A percentile compares a stretch with the other conserved stretches of the same genome.
phyloP scores from a whole-genome alignment of 2,888 invertebrate genomes.

The Caenorhabditis parvicauda region DNA sequence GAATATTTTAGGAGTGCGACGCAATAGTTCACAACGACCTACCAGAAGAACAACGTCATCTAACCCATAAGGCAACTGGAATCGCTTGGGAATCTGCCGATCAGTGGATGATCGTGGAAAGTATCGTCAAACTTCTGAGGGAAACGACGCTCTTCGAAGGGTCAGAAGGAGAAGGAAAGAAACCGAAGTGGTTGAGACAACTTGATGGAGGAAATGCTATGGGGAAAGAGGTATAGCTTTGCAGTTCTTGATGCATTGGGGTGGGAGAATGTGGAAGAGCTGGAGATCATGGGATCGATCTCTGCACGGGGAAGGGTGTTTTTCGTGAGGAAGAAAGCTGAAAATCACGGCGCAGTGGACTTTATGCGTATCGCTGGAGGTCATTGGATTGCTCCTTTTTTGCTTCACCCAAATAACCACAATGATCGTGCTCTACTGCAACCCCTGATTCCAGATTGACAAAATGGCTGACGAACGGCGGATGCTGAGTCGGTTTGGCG shows the following conservation, averaged over 20 bases:
- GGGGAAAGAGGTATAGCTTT: constrained; percentile 42
- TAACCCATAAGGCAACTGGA: constrained; percentile 37
- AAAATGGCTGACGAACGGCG: constrained; percentile 80
- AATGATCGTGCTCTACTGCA: neutral
- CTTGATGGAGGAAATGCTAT: constrained; percentile 57
- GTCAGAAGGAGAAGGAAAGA: constrained; percentile 53
- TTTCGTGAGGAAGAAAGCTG: too few relatives aligned
- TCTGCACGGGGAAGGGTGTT: too few relatives aligned
- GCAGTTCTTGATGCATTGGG: constrained; percentile 10
- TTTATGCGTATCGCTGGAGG: too few relatives aligned
- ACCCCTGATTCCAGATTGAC: constrained; percentile 37
- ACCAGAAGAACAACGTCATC: constrained; percentile 10
- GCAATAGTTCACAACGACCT: constrained; percentile 33
- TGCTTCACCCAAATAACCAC: too few relatives aligned
- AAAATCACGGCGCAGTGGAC: too few relatives aligned
- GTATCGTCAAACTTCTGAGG: constrained; percentile 72
- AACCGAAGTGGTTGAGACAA: constrained; percentile 63
- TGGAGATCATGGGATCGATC: neutral
- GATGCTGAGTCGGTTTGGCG: constrained; percentile 87
- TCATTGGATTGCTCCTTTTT: too few relatives aligned
- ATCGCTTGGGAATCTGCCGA: constrained; percentile 47
- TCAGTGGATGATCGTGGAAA: constrained; percentile 56
- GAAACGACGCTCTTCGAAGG: constrained; percentile 72
- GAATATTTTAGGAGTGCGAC: constrained; percentile 48
- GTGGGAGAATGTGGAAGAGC: neutral